Conservation (phyloP, 1,140 invertebrate genomes). For the Drosophila funebris region DNA sequence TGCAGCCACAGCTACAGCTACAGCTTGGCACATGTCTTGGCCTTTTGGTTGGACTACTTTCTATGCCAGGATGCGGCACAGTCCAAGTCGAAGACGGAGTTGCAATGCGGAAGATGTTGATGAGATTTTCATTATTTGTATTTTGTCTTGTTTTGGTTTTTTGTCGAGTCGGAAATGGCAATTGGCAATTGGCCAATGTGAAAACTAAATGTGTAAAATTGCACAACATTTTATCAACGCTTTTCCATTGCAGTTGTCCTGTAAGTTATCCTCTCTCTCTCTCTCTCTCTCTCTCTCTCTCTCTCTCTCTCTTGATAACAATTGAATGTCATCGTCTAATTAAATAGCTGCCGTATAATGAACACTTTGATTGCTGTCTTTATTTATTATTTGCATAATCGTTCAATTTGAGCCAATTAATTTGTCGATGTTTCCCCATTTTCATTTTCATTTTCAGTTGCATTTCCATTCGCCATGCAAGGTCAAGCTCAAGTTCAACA, state of each 20-base stretch:
- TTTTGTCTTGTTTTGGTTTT: conserved; percentile 19
- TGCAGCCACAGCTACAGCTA: too few relatives aligned
- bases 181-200: conserved; percentile 25
- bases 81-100: background rate
- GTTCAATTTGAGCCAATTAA: conserved; percentile 6
- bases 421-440: background rate
- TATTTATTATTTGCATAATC: background rate
- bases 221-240: conserved; percentile 71
- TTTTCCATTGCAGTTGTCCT: conserved; percentile 52
- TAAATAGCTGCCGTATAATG: conserved; percentile 42
- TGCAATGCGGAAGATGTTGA: conserved; percentile 64
- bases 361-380: conserved; percentile 14
- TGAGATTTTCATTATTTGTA: conserved; percentile 5
- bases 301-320: conserved; percentile 27
- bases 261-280: background rate
- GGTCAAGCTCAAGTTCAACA: conserved; percentile 81
- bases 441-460: background rate
- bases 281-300: background rate
- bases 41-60: conserved; percentile 76
- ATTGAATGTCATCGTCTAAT: conserved; percentile 60
- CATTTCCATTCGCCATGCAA: conserved; percentile 34
- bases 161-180: conserved; percentile 36
- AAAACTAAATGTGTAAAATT: conserved; percentile 50
- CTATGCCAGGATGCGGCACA: conserved; percentile 70
- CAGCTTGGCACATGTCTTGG: conserved; percentile 32